Conservation (phyloP, 2,113 vertebrate species). For the Dipodomys spectabilis region DNA sequence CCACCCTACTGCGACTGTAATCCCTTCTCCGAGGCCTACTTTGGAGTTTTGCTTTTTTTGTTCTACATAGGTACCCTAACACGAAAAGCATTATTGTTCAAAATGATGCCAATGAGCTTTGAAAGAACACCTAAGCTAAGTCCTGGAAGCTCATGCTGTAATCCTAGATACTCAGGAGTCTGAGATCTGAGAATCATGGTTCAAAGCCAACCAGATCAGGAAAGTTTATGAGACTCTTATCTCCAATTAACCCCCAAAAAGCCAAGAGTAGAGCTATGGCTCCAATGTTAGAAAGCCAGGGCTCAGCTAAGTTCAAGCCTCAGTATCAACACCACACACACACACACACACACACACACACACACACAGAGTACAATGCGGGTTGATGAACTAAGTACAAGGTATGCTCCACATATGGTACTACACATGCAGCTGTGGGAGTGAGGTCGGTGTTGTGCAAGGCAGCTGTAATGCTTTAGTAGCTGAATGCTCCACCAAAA, state of each 20-base stretch:
- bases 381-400: not conserved
- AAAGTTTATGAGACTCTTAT: no score
- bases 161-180: no score
- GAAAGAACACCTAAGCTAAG: not conserved
- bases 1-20: not conserved
- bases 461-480: not conserved
- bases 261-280: no score
- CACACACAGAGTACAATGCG: no score
- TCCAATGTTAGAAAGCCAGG: no score
- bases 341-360: no score
- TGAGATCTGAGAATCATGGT: no score
- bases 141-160: no score
- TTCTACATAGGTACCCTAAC: not conserved
- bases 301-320: no score
- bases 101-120: constrained; percentile 28
- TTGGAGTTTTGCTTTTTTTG: not conserved
- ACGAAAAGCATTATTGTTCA: constrained; percentile 27
- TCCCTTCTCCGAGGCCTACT: not conserved
- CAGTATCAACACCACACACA: no score
- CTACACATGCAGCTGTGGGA: accelerated
- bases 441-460: not conserved
- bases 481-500: not conserved
- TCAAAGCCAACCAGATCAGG: no score
- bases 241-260: no score
- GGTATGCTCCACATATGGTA: not conserved